These are phyloP conservation scores for Hirudinaria manillensis DNA, from an alignment of 2,888 invertebrate species.

Conservation along the genomic window DNA sequence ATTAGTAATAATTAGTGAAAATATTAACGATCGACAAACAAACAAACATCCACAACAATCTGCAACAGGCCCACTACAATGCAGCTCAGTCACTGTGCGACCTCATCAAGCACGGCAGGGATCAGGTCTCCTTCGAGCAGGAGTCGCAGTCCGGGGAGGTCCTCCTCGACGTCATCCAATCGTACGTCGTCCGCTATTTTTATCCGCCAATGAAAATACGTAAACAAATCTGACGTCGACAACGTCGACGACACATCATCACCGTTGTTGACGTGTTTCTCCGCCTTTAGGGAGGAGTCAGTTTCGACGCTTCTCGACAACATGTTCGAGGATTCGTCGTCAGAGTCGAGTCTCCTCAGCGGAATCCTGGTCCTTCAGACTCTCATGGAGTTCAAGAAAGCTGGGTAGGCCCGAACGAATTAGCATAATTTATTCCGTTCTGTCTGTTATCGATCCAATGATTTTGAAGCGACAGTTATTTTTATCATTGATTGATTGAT, in stretches of 20 bases:
- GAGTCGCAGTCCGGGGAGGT: constrained; percentile 67
- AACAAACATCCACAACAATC: no score
- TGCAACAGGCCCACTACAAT: constrained; percentile 65
- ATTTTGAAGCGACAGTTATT: neutral
- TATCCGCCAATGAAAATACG: no score
- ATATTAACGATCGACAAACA: no score
- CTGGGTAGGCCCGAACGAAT: constrained; percentile 42
- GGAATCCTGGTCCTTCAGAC: constrained; percentile 74
- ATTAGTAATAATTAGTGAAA: no score
- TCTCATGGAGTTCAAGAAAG: constrained; percentile 59
- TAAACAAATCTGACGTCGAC: no score
- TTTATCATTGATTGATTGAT: neutral
- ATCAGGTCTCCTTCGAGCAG: constrained; percentile 56
- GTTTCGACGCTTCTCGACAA: constrained; percentile 68
- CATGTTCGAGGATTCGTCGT: constrained; percentile 67
- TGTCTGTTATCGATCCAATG: no score
- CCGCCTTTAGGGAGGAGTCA: constrained; percentile 59
- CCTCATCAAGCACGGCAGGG: constrained; percentile 63
- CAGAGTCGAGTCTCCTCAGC: constrained; percentile 65
- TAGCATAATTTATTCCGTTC: no score
- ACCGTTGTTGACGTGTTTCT: neutral
- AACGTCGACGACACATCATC: no score
- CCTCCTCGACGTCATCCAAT: constrained; percentile 65
- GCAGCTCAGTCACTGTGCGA: constrained; percentile 82
- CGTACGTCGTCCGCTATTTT: constrained; percentile 54